phyloP scores from a whole-genome alignment of 2,113 vertebrate genomes.

The Condylura cristata region DNA sequence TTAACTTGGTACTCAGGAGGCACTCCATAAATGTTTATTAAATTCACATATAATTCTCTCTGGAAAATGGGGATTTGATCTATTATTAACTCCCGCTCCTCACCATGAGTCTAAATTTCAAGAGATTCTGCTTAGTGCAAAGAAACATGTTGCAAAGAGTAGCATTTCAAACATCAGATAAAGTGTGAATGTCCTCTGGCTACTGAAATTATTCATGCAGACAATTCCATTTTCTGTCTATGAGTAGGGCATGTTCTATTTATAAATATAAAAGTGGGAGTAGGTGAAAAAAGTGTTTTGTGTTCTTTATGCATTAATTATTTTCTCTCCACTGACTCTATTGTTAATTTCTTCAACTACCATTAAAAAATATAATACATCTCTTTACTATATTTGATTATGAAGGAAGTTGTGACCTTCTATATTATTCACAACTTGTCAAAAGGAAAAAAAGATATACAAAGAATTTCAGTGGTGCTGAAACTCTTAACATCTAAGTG shows the following conservation, averaged over 20 bases:
- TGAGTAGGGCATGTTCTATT: slow-evolving; percentile 47
- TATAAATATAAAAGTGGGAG: neutral
- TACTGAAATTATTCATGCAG: slow-evolving; percentile 36
- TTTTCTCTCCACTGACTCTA: slow-evolving; percentile 52
- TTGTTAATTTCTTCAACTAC: slow-evolving; percentile 52
- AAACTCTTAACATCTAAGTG: slow-evolving; percentile 47
- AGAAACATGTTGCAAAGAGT: slow-evolving; percentile 35
- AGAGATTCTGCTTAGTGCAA: slow-evolving; percentile 49
- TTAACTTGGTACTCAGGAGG: neutral
- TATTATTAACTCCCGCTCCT: neutral
- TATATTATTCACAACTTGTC: slow-evolving; percentile 58
- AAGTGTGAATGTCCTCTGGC: neutral
- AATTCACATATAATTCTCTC: slow-evolving; percentile 43
- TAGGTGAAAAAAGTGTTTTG: neutral
- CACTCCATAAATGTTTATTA: neutral
- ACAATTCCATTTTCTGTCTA: slow-evolving; percentile 24
- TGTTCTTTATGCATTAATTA: slow-evolving; percentile 46
- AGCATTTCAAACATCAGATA: slow-evolving; percentile 34
- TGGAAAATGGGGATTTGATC: slow-evolving; percentile 37
- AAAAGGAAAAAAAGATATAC: slow-evolving; percentile 45
- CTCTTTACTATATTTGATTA: slow-evolving; percentile 59
- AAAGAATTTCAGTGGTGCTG: slow-evolving; percentile 3
- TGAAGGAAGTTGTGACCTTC: slow-evolving; percentile 46
- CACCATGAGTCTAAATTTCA: slow-evolving; percentile 29
- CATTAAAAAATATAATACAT: slow-evolving; percentile 42